Percentiles rank a stretch among this genome's conserved stretches.
Evolutionary conservation across 2,888 invertebrate genomes (phyloP).

Genomic region (Andrena haemorrhoa): DNA sequence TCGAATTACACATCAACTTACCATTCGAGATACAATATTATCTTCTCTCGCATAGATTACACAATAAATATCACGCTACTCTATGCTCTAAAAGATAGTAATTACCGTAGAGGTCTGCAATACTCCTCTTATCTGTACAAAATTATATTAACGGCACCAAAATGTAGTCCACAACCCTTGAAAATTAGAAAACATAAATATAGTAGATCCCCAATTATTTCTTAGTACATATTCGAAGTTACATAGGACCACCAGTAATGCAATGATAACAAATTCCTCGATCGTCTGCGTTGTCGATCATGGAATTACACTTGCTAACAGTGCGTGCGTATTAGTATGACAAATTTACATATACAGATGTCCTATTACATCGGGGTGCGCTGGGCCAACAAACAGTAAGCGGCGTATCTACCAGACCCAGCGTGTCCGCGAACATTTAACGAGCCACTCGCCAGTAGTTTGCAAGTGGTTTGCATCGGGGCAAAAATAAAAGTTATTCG

Average conservation of each 20-base stretch:
- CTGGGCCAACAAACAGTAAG: constrained; percentile 7
- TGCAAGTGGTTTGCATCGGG: constrained; percentile 32
- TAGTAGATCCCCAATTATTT: too few relatives aligned
- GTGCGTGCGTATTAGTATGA: not conserved
- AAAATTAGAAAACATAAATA: too few relatives aligned
- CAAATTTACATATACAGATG: constrained; percentile 27
- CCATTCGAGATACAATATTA: too few relatives aligned
- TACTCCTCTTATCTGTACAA: too few relatives aligned
- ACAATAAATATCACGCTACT: too few relatives aligned
- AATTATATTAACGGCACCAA: too few relatives aligned
- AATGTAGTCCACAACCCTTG: too few relatives aligned
- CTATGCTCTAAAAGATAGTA: too few relatives aligned
- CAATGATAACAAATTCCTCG: not conserved
- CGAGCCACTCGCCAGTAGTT: constrained; percentile 41
- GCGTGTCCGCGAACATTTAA: constrained; percentile 44
- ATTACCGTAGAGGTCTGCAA: too few relatives aligned
- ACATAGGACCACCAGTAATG: not conserved
- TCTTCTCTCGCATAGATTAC: too few relatives aligned
- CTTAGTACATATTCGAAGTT: too few relatives aligned
- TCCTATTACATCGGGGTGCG: constrained; percentile 21
- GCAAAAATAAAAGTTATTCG: constrained; percentile 39
- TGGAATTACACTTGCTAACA: constrained; percentile 9
- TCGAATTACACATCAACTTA: too few relatives aligned
- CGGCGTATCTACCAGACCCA: constrained; percentile 28
- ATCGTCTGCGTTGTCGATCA: not conserved